Percentiles rank a stretch among this genome's conserved stretches.
These are phyloP conservation scores for Operophtera brumata DNA, from an alignment of 2,888 invertebrate species.

Conservation along the genomic window DNA sequence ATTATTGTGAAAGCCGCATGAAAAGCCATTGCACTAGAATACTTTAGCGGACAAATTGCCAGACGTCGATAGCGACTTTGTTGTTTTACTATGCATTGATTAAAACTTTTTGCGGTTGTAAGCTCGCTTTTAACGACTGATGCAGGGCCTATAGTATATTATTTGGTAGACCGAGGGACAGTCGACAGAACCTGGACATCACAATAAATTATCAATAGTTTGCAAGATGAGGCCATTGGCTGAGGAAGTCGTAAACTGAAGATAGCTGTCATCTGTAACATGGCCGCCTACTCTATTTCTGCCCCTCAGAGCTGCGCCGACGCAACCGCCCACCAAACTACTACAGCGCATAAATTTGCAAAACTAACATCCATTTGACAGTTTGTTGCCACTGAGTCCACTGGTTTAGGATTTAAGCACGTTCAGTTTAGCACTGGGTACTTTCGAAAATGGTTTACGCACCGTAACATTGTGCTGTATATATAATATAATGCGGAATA, in stretches of 20 bases:
- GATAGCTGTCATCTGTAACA: conserved; percentile 75
- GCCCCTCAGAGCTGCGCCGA: conserved; percentile 60
- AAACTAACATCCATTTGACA: conserved; percentile 54
- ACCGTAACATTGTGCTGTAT: conserved; percentile 8
- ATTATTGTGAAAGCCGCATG: no score
- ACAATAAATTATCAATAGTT: conserved; percentile 25
- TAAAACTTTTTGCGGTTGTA: no score
- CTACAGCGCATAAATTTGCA: conserved; percentile 54
- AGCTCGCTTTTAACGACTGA: no score
- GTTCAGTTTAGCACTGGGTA: conserved; percentile 21
- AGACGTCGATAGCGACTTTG: no score
- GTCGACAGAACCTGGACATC: not conserved
- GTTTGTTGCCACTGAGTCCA: conserved; percentile 50
- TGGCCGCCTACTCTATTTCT: conserved; percentile 79
- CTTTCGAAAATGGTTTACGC: conserved; percentile 20
- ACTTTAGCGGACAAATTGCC: no score
- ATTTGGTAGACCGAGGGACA: not conserved
- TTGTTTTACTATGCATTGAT: no score
- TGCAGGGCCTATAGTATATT: no score
- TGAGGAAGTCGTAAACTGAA: conserved; percentile 78
- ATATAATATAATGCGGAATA: no score
- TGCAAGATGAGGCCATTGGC: conserved; percentile 67
- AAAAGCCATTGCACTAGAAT: no score
- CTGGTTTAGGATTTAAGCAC: conserved; percentile 35
- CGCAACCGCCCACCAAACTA: conserved; percentile 53